Evolutionary conservation across 2,113 vertebrate genomes (phyloP).

Genomic region (Spheniscus mendiculus): DNA sequence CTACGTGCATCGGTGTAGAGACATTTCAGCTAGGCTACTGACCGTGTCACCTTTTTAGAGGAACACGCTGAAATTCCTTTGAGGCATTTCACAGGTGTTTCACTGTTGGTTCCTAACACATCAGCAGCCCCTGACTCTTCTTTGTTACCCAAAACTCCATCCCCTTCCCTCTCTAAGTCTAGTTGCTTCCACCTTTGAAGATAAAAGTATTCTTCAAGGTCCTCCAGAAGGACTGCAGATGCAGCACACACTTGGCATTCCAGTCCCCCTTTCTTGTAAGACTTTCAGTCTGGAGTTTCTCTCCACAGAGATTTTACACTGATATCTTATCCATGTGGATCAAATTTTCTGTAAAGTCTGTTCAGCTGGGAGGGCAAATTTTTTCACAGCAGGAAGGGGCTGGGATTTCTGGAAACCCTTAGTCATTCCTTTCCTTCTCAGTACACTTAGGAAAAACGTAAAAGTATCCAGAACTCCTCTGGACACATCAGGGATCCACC

Average conservation of each 20-base stretch:
- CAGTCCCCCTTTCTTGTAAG: neutral
- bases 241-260: neutral
- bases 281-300: neutral
- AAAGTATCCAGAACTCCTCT: neutral
- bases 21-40: neutral
- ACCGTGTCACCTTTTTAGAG: neutral
- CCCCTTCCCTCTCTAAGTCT: neutral
- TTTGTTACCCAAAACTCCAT: neutral
- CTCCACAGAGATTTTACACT: neutral
- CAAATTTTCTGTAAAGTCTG: neutral
- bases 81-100: neutral
- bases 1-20: neutral
- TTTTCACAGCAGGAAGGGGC: neutral
- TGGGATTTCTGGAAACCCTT: neutral
- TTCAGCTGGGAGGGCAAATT: neutral
- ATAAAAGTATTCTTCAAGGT: neutral
- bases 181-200: neutral
- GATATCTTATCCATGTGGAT: neutral
- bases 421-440: neutral
- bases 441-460: accelerated
- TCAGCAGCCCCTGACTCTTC: neutral
- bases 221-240: neutral
- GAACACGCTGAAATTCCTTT: neutral
- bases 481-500: neutral
- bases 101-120: neutral